Percentiles rank a stretch among this genome's conserved stretches.
Evolutionary conservation across 2,113 vertebrate species (phyloP).

Genomic region (Talpa occidentalis): DNA sequence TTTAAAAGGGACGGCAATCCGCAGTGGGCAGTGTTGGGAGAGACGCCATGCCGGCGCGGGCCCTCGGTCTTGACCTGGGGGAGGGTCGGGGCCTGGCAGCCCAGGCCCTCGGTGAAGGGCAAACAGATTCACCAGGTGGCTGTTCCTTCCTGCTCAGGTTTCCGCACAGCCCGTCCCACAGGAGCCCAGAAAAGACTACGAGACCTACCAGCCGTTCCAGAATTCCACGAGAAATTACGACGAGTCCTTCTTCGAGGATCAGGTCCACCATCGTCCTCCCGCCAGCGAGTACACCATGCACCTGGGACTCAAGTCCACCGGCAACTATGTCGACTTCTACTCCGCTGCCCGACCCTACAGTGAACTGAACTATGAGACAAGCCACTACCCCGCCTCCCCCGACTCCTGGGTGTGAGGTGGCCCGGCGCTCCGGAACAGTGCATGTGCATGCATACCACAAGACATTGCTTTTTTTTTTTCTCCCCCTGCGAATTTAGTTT

Average conservation of each 20-base stretch:
- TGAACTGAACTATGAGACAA: constrained; percentile 99
- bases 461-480: constrained; percentile 88
- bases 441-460: constrained; percentile 99
- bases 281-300: constrained; percentile 98
- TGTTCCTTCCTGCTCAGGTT: constrained; percentile 84
- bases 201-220: constrained; percentile 96
- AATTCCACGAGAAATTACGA: constrained; percentile 97
- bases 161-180: constrained; percentile 94
- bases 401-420: constrained; percentile 98
- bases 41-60: background rate
- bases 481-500: constrained; percentile 90
- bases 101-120: background rate
- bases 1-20: background rate
- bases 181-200: constrained; percentile 97
- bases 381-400: constrained; percentile 99
- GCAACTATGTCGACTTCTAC: constrained; percentile 99
- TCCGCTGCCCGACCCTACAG: constrained; percentile 99
- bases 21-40: background rate
- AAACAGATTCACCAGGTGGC: background rate
- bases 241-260: constrained; percentile 95
- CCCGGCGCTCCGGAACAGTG: constrained; percentile 89
- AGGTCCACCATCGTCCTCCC: constrained; percentile 93
- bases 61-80: background rate
- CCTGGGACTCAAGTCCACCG: constrained; percentile 99
- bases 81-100: rapidly evolving